Base-by-base conservation (phyloP, 2,888 invertebrate species). In the Crossocerus cetratus region DNA sequence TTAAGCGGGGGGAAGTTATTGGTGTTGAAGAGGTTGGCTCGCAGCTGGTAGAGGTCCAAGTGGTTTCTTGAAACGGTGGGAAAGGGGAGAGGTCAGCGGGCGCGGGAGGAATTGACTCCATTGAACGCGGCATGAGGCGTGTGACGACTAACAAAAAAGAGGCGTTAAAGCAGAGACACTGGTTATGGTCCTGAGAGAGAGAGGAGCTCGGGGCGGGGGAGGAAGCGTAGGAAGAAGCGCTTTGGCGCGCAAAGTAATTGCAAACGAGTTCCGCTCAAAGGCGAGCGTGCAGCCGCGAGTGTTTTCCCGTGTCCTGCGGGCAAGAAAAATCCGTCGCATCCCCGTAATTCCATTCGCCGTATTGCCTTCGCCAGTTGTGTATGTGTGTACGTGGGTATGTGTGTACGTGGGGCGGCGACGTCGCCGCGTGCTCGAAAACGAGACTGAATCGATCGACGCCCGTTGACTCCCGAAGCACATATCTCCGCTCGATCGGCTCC, bases 371-470 rank as follows among this genome's bases (percentile, higher is more conserved):
- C 42, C n/a, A 18, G 20, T 59, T 14, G 11, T 20, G 22, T 16
- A 2, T 61, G 69, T 21, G 18, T 54, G 53, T 56, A 54, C 53
- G 62, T 58, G 68, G 42, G 22, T 16, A 2, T 61, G 69, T 21
- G 18, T 54, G 53, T 56, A 54, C 53, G 62, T 58, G 68, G n/a
- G n/a, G 3, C 14, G 22, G 22, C 43, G 21, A 20, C 18, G 65
- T 16, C 56, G 56, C 45, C 43, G 45, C 2, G n/a, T 18, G 53
- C 22, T 8, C 22, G 44, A 57, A 72, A 68, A 68, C 59, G 68
- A 21, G 61, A 56, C 44, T 53, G 32, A 42, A 73, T 75, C 74
- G 75, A 74, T 75, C 42, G 54, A 20, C 57, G 14, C 56, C 58
- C 44, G 57, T 61, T 65, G 57, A 61, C 57, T 43, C 56, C 14